Percentiles rank a stretch among this genome's conserved stretches.
Evolutionary conservation across 1,140 invertebrate genomes (phyloP).

Genomic region (Drosophila virilis): DNA sequence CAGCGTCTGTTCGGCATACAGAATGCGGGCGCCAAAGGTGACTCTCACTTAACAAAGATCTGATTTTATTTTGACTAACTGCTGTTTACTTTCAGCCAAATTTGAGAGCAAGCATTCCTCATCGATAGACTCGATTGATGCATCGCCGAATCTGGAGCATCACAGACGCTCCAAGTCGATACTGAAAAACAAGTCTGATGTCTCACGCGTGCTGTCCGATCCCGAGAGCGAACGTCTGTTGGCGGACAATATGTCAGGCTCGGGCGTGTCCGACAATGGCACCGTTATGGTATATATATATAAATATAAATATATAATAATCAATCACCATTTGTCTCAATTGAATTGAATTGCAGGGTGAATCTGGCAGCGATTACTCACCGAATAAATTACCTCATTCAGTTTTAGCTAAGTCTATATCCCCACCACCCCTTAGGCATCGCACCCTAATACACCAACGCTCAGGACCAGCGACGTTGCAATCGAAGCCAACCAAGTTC

Average conservation of each 20-base stretch:
- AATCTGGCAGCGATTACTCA: conserved; percentile 84
- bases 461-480: conserved; percentile 78
- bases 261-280: conserved; percentile 85
- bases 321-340: not conserved
- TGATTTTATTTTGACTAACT: conserved; percentile 4
- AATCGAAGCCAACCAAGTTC: conserved; percentile 82
- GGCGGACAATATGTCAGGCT: conserved; percentile 86
- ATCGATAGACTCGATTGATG: conserved; percentile 89
- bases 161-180: conserved; percentile 90
- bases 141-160: conserved; percentile 87
- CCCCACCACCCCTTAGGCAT: conserved; percentile 84
- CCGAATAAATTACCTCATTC: conserved; percentile 85
- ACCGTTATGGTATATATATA: conserved; percentile 71
- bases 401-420: conserved; percentile 84
- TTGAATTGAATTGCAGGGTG: conserved; percentile 61
- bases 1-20: conserved; percentile 90
- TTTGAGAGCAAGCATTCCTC: conserved; percentile 88
- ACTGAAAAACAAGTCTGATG: conserved; percentile 90
- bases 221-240: conserved; percentile 92
- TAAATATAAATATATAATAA: not conserved
- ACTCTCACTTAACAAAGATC: conserved; percentile 10
- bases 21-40: conserved; percentile 86
- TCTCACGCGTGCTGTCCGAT: conserved; percentile 85
- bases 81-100: conserved; percentile 67
- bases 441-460: conserved; percentile 83